Conservation (phyloP, 2,888 invertebrate species). For the Pogonocherus hispidulus region DNA sequence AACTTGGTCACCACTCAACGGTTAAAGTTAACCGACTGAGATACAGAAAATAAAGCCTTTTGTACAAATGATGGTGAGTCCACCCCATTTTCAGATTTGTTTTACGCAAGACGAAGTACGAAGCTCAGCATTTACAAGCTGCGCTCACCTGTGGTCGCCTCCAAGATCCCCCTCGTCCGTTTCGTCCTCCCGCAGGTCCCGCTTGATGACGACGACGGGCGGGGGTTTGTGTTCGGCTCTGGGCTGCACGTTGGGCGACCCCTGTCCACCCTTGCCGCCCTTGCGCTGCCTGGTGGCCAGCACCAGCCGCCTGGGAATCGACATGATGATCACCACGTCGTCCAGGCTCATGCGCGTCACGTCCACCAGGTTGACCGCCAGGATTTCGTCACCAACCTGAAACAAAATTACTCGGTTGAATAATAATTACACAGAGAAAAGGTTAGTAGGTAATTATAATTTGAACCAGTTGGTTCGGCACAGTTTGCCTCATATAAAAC, state of each 20-base stretch:
- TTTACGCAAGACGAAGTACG: no score
- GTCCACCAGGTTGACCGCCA: conserved; percentile 98
- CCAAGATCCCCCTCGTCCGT: conserved; percentile 75
- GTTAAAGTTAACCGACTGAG: no score
- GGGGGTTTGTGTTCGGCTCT: conserved; percentile 88
- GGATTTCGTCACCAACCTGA: conserved; percentile 96
- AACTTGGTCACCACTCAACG: no score
- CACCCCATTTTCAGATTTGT: no score
- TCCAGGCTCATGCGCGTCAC: conserved; percentile 98
- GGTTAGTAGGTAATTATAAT: no score
- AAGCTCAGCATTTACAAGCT: no score
- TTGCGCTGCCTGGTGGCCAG: conserved; percentile 92
- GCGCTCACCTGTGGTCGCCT: conserved; percentile 65
- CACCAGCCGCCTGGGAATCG: conserved; percentile 95
- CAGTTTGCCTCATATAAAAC: no score
- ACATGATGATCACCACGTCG: conserved; percentile 99
- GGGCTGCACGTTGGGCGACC: conserved; percentile 74
- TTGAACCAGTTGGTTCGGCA: no score
- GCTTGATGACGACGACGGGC: conserved; percentile 92
- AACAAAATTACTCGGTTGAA: background rate
- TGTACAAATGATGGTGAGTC: no score
- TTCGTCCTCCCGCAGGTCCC: conserved; percentile 88
- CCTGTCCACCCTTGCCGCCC: conserved; percentile 71
- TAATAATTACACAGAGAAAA: no score
- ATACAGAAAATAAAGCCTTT: no score